phyloP scores from a whole-genome alignment of 2,113 vertebrate genomes.

The Oceanodroma tethys region DNA sequence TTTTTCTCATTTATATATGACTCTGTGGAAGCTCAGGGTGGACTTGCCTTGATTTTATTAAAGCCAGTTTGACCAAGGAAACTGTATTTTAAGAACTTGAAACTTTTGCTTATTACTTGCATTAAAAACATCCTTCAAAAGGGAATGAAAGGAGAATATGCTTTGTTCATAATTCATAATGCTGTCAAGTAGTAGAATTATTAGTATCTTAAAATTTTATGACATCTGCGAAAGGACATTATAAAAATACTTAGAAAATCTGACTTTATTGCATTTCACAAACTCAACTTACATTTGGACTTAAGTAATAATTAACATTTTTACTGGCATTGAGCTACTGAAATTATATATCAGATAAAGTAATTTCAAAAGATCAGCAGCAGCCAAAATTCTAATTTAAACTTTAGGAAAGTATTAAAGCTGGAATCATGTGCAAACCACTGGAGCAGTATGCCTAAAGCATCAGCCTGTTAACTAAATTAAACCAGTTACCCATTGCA shows the following conservation, averaged over 20 bases:
- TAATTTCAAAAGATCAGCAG: slow-evolving; percentile 52
- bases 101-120: slow-evolving; percentile 37
- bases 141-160: not conserved
- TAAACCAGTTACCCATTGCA: not conserved
- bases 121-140: slow-evolving; percentile 37
- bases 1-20: not conserved
- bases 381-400: slow-evolving; percentile 63
- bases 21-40: not conserved
- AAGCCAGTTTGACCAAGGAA: not conserved
- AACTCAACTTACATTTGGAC: slow-evolving; percentile 41
- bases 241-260: slow-evolving; percentile 53
- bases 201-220: slow-evolving; percentile 65
- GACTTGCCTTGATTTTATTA: not conserved
- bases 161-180: slow-evolving; percentile 62
- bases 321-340: slow-evolving; percentile 24
- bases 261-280: slow-evolving; percentile 61
- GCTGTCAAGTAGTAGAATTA: slow-evolving; percentile 49
- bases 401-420: slow-evolving; percentile 40
- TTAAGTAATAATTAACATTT: slow-evolving; percentile 63
- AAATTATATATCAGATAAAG: slow-evolving; percentile 54
- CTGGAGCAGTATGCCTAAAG: not conserved
- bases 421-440: not conserved
- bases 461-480: not conserved
- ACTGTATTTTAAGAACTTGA: not conserved
- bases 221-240: slow-evolving; percentile 49